Evolutionary conservation across 2,797 vertebrate species (phyloP), one percentile per base, ranked within the genome.

Genomic region (Apodemus agrarius): DNA sequence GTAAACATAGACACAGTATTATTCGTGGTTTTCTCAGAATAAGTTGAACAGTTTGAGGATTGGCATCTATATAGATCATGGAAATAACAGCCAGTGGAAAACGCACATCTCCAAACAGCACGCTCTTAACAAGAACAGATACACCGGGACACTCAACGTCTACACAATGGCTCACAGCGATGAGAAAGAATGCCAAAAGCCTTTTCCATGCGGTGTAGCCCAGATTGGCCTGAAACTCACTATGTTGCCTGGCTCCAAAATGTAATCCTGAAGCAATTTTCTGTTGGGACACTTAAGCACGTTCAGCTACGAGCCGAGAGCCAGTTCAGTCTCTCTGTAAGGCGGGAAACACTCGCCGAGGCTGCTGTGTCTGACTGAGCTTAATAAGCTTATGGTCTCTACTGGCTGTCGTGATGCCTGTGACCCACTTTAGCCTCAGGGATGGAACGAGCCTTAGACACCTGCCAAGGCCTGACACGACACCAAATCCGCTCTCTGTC

Each of bases 221-320:
- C 46, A 89, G 37, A 87, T 0, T 54, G 86, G 29, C 24, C 86
- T 89, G 24, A 37, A 75, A 57, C n/a, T 61, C 52, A 31, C 54
- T 21, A 40, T 43, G 86, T 43, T 16, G 19, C 17, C 69, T 37
- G 21, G 46, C 78, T 61, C 86, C 63, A 90, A 93, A 52, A 65
- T 22, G 72, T 92, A 80, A 92, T 59, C 57, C 89, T 43, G 90
- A 78, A 89, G 75, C 78, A 93, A 72, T 93, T 54, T 93, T 59
- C 65, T 96, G 22, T 29, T 24, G 26, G 31, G 31, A 67, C 59
- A 84, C 90, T 95, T 89, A 54, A 37, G 22, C 83, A 95, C 1
- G 0, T 92, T 88, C 78, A 52, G 65, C 34, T 46, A 74, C 81
- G 65, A 81, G 76, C 16, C 24, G 67, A 79, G 85, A 79, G 85